Base-by-base conservation (phyloP, 2,888 invertebrate genomes). In the Hecatera dysodea region DNA sequence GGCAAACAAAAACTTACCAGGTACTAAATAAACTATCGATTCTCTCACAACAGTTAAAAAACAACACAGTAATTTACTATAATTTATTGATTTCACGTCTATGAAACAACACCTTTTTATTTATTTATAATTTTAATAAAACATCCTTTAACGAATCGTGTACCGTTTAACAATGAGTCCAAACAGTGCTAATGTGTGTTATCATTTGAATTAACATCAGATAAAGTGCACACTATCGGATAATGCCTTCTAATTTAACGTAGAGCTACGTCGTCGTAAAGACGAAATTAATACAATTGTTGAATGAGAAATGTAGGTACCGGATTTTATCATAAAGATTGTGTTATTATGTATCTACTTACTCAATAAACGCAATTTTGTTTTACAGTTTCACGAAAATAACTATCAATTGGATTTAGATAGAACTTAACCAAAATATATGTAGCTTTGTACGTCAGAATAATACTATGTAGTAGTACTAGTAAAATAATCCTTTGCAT, bases 1-100 rank as follows among this genome's bases (percentile, higher is more conserved):
- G 36, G 8, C 1, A 15, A 12, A 17, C 9, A 7, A 65, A 39
- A 29, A 55, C 72, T 75, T 39, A 72, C 72, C 67, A 27, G 22
- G 17, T 48, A n/a, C n/a, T 62, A 27, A 27, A 0, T 19, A 15
- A n/a, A 44, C 44, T 27, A 19, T 36, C 15, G 33, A 27, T 74
- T 7, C 12, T 44, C 3, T 27, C 75, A 65, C 75, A 56, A 27
- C 55, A 71, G 39, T 42, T 46, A 46, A n/a, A 68, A 57, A 24
- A 46, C 22, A 29, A 46, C n/a, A 22, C 50, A 71, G 24, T 17
- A 52, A 17, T n/a, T 9, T 11, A 39, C 44, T 22, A 8, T 1
- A 70, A 5, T 19, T 15, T n/a, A 36, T 27, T 2, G 12, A 42
- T 19, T 1, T 19, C 24, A n/a, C 1, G 22, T 17, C 6, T 12